These are phyloP conservation scores for Galeopsomyia nigrocyanea DNA, from an alignment of 2,888 invertebrate species.

Conservation along the genomic window DNA sequence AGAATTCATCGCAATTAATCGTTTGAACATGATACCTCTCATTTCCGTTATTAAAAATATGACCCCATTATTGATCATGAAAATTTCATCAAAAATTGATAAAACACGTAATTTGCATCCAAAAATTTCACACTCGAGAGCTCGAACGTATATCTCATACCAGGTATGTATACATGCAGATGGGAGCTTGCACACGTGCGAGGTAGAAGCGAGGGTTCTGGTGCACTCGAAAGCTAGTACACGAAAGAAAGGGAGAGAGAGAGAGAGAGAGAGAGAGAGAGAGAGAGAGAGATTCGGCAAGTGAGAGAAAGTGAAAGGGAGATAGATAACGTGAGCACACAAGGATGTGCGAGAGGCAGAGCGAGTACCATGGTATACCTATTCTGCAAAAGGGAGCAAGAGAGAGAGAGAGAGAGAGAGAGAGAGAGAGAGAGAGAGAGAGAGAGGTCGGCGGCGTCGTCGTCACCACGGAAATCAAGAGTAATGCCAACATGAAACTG, in stretches of 20 bases:
- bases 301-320: constrained; percentile 11
- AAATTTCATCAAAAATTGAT: too few species aligned
- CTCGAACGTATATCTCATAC: not conserved
- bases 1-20: too few species aligned
- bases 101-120: too few species aligned
- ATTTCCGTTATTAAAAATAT: too few species aligned
- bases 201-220: not conserved
- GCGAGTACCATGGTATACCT: not conserved
- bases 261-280: constrained; percentile 11
- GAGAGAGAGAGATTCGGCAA: not conserved
- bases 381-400: constrained; percentile 12
- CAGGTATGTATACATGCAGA: not conserved
- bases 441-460: constrained; percentile 56
- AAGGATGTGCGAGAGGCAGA: constrained; percentile 3
- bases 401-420: constrained; percentile 39
- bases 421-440: constrained; percentile 48
- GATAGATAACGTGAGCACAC: constrained; percentile 1
- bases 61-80: too few species aligned
- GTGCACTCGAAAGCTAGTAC: not conserved
- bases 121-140: not conserved
- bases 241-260: constrained; percentile 15
- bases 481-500: constrained; percentile 78
- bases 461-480: constrained; percentile 75
- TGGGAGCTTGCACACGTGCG: not conserved
- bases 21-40: too few species aligned